Evolutionary conservation across 2,888 invertebrate species (phyloP).

Genomic region (Apomyelois bistriatella): DNA sequence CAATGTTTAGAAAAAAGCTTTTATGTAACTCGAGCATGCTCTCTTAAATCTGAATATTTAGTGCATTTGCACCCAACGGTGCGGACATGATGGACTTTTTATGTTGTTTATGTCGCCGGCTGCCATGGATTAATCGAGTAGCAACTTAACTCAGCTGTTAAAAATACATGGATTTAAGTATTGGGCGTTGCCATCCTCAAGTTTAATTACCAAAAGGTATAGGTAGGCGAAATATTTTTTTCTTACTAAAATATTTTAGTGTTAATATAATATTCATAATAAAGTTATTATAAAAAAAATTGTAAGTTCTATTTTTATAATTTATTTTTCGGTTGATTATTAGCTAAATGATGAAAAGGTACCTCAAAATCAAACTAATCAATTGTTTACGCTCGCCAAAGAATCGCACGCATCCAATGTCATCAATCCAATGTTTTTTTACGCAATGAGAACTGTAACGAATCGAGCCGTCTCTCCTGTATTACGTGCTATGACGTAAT

Average conservation of each 20-base stretch:
- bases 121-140: constrained; percentile 19
- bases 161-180: not conserved
- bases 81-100: constrained; percentile 36
- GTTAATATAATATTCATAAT: too few species aligned
- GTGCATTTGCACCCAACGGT: constrained; percentile 35
- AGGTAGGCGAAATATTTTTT: too few species aligned
- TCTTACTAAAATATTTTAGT: too few species aligned
- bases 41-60: constrained; percentile 24
- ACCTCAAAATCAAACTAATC: not conserved
- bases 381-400: not conserved
- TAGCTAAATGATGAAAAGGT: too few species aligned
- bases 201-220: too few species aligned
- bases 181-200: too few species aligned
- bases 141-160: not conserved
- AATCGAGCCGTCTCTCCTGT: constrained; percentile 12
- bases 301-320: too few species aligned
- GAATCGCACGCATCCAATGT: too few species aligned
- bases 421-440: constrained; percentile 16
- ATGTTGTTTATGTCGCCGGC: constrained; percentile 24
- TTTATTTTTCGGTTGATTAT: too few species aligned
- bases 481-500: not conserved
- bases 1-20: constrained; percentile 4
- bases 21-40: constrained; percentile 11
- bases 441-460: constrained; percentile 23
- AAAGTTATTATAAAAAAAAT: too few species aligned